A percentile compares a stretch with the other conserved stretches of the same genome.
These are phyloP conservation scores for Phanerotoma sp. DNA, from an alignment of 2,888 invertebrate species.

Conservation along the genomic window DNA sequence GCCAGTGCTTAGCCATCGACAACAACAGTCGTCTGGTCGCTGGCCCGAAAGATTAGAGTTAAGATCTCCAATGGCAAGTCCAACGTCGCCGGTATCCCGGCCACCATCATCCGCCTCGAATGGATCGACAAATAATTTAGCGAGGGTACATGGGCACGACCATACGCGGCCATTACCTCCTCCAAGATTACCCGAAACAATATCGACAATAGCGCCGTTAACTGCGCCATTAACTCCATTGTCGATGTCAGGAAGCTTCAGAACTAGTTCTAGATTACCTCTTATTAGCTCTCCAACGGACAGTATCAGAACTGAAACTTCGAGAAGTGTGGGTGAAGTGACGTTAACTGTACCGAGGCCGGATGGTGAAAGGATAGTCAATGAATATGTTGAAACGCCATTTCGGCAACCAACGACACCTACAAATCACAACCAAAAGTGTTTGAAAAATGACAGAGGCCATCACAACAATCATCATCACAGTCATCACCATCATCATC, in stretches of 20 bases:
- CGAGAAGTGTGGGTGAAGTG: conserved; percentile 56
- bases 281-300: neutral
- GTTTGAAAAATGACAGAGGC: conserved; percentile 43
- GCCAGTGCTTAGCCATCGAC: conserved; percentile 9
- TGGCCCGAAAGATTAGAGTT: conserved; percentile 41
- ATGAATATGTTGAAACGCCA: conserved; percentile 93
- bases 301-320: conserved; percentile 12
- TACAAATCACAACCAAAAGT: conserved; percentile 39
- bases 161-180: conserved; percentile 53
- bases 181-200: conserved; percentile 41
- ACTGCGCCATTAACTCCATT: conserved; percentile 57
- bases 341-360: conserved; percentile 74
- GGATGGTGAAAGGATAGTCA: conserved; percentile 81
- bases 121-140: conserved; percentile 28
- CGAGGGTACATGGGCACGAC: conserved; percentile 55
- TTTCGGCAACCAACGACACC: conserved; percentile 60
- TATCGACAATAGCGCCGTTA: conserved; percentile 27
- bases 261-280: conserved; percentile 27
- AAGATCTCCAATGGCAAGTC: conserved; percentile 52
- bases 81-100: conserved; percentile 49
- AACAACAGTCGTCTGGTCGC: conserved; percentile 15
- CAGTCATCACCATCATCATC: conserved; percentile 33
- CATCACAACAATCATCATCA: conserved; percentile 34
- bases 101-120: conserved; percentile 43
- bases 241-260: conserved; percentile 56